Base-by-base conservation (phyloP, 2,888 invertebrate genomes). In the Eristalis tenax region DNA sequence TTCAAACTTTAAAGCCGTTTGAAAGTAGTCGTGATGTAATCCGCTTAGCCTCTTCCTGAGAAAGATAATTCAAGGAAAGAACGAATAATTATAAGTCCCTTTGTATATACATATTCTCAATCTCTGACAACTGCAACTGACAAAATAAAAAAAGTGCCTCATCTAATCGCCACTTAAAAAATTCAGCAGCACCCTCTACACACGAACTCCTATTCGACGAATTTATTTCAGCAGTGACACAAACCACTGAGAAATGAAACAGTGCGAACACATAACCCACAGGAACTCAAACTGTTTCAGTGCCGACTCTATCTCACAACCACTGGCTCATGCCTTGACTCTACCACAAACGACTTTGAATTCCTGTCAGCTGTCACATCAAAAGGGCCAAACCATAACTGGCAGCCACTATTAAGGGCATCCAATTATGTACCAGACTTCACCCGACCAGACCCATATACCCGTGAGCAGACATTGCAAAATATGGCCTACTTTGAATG, bases 11-110 rank as follows among this genome's bases (percentile, higher is more conserved):
- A n/a, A n/a, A n/a, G n/a, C n/a, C n/a, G n/a, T n/a, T n/a, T n/a
- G n/a, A n/a, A n/a, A n/a, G 74, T 56, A 65, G 65, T 56, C 64
- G 38, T 65, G 18, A 23, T 56, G 56, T 75, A 75, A 75, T 75
- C 65, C 56, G 64, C 65, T 65, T 74, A 43, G 28, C 43, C 43
- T 22, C 63, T 35, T 64, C 35, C 63, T 23, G 63, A n/a, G 43
- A 4, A 23, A 22, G 32, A 56, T n/a, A n/a, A n/a, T 40, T 73
- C 63, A 63, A 63, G 40, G n/a, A n/a, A n/a, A 40, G 18, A 56
- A 11, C 18, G 32, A 57, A 56, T 56, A 57, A 69, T 32, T 28
- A 69, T 71, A 38, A 71, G 38, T 61, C 59, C 59, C 23, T 26
- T 8, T 18, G 35, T 35, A 15, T 8, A n/a, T n/a, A n/a, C n/a